A percentile compares a stretch with the other conserved stretches of the same genome.
Conservation (phyloP, 2,888 invertebrate genomes). For the Cyaniris semiargus region DNA sequence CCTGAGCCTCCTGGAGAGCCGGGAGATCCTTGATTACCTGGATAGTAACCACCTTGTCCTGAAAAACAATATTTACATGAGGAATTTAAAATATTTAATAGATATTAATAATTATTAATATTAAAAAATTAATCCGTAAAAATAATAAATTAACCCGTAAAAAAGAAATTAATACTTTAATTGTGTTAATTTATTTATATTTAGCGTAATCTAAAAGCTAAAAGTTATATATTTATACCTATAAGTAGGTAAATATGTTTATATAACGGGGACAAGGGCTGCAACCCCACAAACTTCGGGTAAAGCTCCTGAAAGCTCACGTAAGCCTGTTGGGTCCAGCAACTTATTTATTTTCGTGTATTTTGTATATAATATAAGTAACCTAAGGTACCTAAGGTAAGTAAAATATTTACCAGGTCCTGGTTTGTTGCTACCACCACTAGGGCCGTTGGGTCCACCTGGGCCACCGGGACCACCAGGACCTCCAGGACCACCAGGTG, state of each 20-base stretch:
- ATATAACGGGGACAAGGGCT: no score
- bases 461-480: slow-evolving; percentile 41
- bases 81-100: neutral
- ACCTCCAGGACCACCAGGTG: slow-evolving; percentile 52
- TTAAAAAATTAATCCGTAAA: no score
- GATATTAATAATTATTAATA: no score
- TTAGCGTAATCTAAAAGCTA: neutral
- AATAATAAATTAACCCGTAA: no score
- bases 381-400: no score
- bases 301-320: no score
- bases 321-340: no score
- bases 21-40: slow-evolving; percentile 26
- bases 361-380: neutral
- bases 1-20: slow-evolving; percentile 42
- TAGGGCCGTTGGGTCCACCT: neutral
- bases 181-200: neutral
- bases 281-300: no score
- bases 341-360: neutral
- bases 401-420: neutral
- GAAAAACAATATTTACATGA: neutral
- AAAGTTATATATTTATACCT: no score
- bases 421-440: slow-evolving; percentile 13
- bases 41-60: neutral
- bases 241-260: no score
- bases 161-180: neutral